Percentiles rank a stretch among this genome's conserved stretches.
phyloP scores from a whole-genome alignment of 2,113 vertebrate genomes.

The Pseudorectes ferrugineus region DNA sequence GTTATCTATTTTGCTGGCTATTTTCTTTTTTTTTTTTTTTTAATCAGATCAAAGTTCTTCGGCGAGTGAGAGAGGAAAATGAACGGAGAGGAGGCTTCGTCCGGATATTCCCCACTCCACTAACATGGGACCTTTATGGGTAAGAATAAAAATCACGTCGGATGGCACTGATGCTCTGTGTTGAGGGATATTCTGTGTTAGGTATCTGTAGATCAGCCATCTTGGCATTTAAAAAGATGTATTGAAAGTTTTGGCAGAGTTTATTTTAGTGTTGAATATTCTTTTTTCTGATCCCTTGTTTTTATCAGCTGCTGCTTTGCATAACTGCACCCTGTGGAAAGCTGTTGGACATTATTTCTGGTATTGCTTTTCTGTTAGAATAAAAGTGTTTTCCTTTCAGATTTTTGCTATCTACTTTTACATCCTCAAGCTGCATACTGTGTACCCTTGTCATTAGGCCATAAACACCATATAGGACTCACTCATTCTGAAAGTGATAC shows the following conservation, averaged over 20 bases:
- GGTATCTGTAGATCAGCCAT: not conserved
- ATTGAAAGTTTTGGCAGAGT: not conserved
- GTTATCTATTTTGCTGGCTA: not conserved
- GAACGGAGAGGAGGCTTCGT: slow-evolving; percentile 92
- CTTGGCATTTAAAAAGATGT: not conserved
- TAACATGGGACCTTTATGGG: slow-evolving; percentile 93
- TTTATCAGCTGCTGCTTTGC: not conserved
- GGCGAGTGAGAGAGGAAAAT: slow-evolving; percentile 87
- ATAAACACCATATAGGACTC: not conserved
- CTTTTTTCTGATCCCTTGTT: not conserved
- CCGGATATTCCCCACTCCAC: slow-evolving; percentile 90
- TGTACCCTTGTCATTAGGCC: not conserved
- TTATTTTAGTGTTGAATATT: not conserved
- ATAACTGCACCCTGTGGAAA: not conserved
- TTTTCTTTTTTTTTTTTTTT: not conserved
- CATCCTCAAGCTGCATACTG: not conserved
- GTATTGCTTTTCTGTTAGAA: not conserved
- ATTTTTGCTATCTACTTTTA: not conserved
- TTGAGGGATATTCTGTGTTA: not conserved
- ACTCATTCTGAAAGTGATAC: not conserved
- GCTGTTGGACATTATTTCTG: not conserved
- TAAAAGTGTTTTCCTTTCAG: not conserved
- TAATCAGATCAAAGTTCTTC: slow-evolving; percentile 86
- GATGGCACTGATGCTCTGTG: not conserved
- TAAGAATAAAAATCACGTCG: slow-evolving; percentile 50